Conservation (phyloP, 2,888 invertebrate genomes). For the Trissolcus brochymenae region DNA sequence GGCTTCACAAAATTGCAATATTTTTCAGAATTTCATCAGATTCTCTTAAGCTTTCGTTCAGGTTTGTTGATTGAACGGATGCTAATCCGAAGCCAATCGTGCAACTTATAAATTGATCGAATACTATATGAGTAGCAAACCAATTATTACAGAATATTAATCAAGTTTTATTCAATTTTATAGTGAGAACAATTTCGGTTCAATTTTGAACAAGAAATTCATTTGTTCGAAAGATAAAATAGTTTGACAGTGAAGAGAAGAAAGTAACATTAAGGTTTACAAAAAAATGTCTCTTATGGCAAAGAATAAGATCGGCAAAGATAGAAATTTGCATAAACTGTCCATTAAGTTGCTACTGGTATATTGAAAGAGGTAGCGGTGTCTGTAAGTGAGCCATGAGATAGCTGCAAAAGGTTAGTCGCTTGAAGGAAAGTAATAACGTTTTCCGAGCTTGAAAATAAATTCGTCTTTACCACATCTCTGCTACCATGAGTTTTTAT, state of each 20-base stretch:
- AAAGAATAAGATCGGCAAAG: conserved; percentile 59
- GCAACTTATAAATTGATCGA: conserved; percentile 6
- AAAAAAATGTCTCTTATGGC: conserved; percentile 51
- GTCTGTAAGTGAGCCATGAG: conserved; percentile 64
- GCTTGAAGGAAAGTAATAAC: conserved; percentile 69
- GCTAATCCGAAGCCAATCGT: conserved; percentile 3
- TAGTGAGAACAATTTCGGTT: no score
- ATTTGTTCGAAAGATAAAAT: conserved; percentile 25
- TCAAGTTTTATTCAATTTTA: no score
- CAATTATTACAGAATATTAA: background rate
- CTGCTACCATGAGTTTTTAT: conserved; percentile 36
- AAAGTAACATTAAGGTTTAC: conserved; percentile 52
- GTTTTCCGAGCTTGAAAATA: conserved; percentile 63
- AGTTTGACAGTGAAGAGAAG: conserved; percentile 50
- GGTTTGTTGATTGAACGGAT: conserved; percentile 17
- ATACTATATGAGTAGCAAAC: no score
- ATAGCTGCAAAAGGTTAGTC: conserved; percentile 62
- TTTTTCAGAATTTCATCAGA: conserved; percentile 48
- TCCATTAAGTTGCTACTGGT: conserved; percentile 69
- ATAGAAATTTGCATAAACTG: conserved; percentile 70
- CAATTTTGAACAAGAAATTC: no score
- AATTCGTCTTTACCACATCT: conserved; percentile 55
- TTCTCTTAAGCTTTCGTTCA: conserved; percentile 41
- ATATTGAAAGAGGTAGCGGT: conserved; percentile 68
- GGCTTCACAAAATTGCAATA: conserved; percentile 55